Evolutionary conservation across 2,888 invertebrate genomes (phyloP), one percentile per base, ranked within the genome.

Genomic region (Therioaphis trifolii): DNA sequence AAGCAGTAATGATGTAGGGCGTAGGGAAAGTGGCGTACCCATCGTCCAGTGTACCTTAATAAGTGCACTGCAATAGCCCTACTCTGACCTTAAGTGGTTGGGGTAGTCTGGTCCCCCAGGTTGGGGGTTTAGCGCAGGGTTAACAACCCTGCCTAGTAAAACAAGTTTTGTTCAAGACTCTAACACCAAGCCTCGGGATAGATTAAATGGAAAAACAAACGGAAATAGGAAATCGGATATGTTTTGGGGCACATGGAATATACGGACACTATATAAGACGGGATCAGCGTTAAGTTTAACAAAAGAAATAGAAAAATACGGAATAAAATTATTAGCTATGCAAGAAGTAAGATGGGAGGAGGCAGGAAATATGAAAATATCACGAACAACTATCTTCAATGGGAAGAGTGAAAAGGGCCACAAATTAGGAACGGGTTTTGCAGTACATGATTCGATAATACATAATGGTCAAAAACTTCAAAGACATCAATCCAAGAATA

Each of bases 21-120:
- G n/a, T n/a, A n/a, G n/a, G n/a, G n/a, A n/a, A n/a, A n/a, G n/a
- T n/a, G n/a, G n/a, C n/a, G n/a, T n/a, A n/a, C n/a, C n/a, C n/a
- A n/a, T n/a, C n/a, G n/a, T n/a, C n/a, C n/a, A n/a, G n/a, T n/a
- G n/a, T n/a, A n/a, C n/a, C n/a, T n/a, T n/a, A n/a, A n/a, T n/a
- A n/a, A n/a, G n/a, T n/a, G n/a, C n/a, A n/a, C n/a, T n/a, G 35
- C 35, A 35, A 7, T 7, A 35, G 35, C 35, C 35, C 35, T 35
- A 35, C 35, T 35, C 35, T 35, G 35, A 35, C 35, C 35, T 35
- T 35, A 35, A 35, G 3, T 35, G 35, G 35, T 35, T 55, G 55
- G 55, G 55, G 55, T 55, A 55, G 55, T 55, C 55, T 55, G 55
- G 55, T 55, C 55, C n/a, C 11, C 55, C 55, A 55, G 55, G 55